A percentile compares a stretch with the other conserved stretches of the same genome.
Evolutionary conservation across 53 echinoderm and acorn worm genomes (phyloP).

Genomic region (Pentamera pediparva): DNA sequence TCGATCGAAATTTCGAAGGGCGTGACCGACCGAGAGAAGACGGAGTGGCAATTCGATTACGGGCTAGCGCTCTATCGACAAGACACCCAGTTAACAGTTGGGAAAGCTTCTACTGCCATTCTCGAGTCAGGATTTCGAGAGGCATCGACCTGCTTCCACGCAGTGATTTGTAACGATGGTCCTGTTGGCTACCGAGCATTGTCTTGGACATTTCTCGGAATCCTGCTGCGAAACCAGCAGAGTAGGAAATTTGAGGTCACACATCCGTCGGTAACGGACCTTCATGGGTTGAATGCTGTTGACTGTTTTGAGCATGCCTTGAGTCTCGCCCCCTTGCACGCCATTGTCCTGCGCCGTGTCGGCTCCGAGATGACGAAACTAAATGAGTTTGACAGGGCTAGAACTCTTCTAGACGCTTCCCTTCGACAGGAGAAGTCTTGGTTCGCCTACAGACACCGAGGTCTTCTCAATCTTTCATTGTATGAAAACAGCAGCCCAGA

Average conservation of each 20-base stretch:
- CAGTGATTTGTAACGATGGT: constrained; percentile 49
- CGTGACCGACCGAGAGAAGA: constrained; percentile 47
- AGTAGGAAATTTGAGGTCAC: constrained; percentile 45
- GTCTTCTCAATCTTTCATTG: constrained; percentile 57
- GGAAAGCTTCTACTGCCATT: constrained; percentile 17
- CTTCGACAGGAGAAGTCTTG: constrained; percentile 44
- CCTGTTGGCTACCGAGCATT: constrained; percentile 40
- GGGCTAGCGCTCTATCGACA: constrained; percentile 61
- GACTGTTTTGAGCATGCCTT: constrained; percentile 70
- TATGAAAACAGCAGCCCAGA: constrained; percentile 20
- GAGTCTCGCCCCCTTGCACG: constrained; percentile 40
- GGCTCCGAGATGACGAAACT: constrained; percentile 51
- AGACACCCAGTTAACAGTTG: constrained; percentile 51
- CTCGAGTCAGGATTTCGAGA: constrained; percentile 50
- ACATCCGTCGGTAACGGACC: constrained; percentile 25
- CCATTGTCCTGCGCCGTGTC: constrained; percentile 53
- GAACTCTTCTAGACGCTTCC: constrained; percentile 44
- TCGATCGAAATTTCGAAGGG: constrained; percentile 55
- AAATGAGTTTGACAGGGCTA: constrained; percentile 58
- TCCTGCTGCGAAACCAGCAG: constrained; percentile 41
- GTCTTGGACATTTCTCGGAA: constrained; percentile 80
- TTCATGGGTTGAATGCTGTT: constrained; percentile 35
- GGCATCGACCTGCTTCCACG: constrained; percentile 48
- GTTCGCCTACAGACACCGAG: constrained; percentile 70
- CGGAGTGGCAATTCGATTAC: constrained; percentile 91